Percentiles rank a stretch among this genome's conserved stretches.
Evolutionary conservation across 1,140 invertebrate genomes (phyloP).

Genomic region (Amphibalanus amphitrite): DNA sequence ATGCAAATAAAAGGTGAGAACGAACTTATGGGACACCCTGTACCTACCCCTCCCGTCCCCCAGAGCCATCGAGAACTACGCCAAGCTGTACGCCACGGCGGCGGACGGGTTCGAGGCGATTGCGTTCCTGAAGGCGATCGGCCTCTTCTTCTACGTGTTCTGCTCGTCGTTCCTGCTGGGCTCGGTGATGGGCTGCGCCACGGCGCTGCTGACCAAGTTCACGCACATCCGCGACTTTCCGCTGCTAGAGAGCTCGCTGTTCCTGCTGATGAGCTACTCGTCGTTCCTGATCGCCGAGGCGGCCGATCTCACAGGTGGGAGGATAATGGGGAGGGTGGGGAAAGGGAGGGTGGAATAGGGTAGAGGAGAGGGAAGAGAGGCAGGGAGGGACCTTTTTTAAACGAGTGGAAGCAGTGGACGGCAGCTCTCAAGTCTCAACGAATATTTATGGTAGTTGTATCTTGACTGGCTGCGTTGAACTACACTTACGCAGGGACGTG

Average conservation of each 20-base stretch:
- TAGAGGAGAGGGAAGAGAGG: not conserved
- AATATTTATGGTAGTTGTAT: no score
- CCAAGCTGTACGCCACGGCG: slow-evolving; percentile 51
- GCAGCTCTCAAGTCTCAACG: no score
- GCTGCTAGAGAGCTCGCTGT: slow-evolving; percentile 84
- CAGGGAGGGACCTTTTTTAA: no score
- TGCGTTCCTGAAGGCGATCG: slow-evolving; percentile 73
- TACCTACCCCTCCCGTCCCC: no score
- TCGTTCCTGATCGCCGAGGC: slow-evolving; percentile 94
- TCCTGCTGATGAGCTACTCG: slow-evolving; percentile 94
- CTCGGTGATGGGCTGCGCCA: slow-evolving; percentile 75
- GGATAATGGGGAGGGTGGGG: no score
- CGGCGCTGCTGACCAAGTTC: slow-evolving; percentile 89
- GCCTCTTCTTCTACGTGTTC: slow-evolving; percentile 84
- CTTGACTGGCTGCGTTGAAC: no score
- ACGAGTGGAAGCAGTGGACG: no score
- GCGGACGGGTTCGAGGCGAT: slow-evolving; percentile 62
- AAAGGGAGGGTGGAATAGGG: not conserved
- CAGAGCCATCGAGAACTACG: slow-evolving; percentile 80
- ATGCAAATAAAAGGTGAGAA: no score
- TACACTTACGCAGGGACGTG: no score
- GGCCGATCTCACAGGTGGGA: slow-evolving; percentile 72
- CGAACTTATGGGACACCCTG: no score
- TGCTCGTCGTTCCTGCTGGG: slow-evolving; percentile 78
- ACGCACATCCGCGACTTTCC: slow-evolving; percentile 87